Conservation (phyloP, 2,888 invertebrate genomes). For the Hypomecis punctinalis region DNA sequence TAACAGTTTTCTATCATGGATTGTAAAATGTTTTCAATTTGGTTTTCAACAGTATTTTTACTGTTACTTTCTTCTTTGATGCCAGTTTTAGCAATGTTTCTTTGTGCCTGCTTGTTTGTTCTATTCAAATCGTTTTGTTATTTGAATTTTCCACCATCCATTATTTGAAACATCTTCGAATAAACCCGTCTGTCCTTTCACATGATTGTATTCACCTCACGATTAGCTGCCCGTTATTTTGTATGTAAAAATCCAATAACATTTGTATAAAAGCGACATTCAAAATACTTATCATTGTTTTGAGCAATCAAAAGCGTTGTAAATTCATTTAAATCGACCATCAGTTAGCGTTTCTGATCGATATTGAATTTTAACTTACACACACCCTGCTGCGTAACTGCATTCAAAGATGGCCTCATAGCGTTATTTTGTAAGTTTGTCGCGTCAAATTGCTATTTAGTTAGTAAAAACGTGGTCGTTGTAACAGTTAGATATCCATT, state of each 20-base stretch:
- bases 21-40: no score
- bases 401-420: constrained; percentile 55
- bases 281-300: constrained; percentile 61
- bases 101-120: constrained; percentile 20
- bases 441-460: constrained; percentile 68
- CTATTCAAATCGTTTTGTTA: no score
- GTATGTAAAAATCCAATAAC: constrained; percentile 43
- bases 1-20: no score
- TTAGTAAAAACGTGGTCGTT: constrained; percentile 54
- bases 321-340: constrained; percentile 64
- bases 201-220: constrained; percentile 25
- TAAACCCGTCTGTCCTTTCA: constrained; percentile 48
- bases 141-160: no score
- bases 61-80: no score
- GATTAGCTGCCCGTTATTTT: constrained; percentile 20
- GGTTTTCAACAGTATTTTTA: no score
- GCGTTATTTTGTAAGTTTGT: constrained; percentile 62
- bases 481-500: constrained; percentile 58
- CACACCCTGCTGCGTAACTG: constrained; percentile 68
- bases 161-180: no score
- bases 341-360: constrained; percentile 57
- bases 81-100: no score
- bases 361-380: constrained; percentile 63
- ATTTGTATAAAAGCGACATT: constrained; percentile 47
- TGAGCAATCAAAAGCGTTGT: constrained; percentile 56